These are phyloP conservation scores for Clamator glandarius DNA, from an alignment of 2,797 vertebrate genomes.

Conservation along the genomic window DNA sequence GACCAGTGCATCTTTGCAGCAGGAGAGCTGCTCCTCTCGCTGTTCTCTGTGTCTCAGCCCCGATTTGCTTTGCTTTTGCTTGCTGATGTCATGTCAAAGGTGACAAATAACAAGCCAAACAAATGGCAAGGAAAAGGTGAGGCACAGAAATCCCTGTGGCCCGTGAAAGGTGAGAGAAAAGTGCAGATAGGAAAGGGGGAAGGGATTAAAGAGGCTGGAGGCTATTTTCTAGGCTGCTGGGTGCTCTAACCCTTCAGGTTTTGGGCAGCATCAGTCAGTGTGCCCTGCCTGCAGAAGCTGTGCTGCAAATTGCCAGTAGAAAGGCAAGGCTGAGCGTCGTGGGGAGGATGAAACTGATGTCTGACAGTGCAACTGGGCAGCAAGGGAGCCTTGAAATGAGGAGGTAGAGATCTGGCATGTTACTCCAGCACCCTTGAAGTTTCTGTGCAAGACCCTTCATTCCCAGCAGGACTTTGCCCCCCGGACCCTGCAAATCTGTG, in stretches of 20 bases:
- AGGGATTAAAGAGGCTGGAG: not conserved
- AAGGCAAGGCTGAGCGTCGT: not conserved
- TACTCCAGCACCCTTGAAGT: not conserved
- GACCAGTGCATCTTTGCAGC: not conserved
- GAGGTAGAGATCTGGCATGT: not conserved
- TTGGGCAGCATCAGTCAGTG: not conserved
- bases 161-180: not conserved
- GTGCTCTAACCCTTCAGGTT: not conserved
- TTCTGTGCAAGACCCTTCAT: not conserved
- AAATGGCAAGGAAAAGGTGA: not conserved
- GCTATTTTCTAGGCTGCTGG: not conserved
- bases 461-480: not conserved
- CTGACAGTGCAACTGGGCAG: not conserved
- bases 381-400: not conserved
- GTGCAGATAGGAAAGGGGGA: not conserved
- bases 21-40: no score
- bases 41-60: not conserved
- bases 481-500: fast-evolving
- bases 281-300: not conserved
- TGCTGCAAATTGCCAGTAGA: not conserved
- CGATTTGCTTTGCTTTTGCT: not conserved
- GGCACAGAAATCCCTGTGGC: not conserved
- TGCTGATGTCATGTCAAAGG: not conserved
- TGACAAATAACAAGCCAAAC: not conserved
- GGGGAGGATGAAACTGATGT: not conserved